Base-by-base conservation (phyloP, 2,888 invertebrate species). In the Noctua comes region DNA sequence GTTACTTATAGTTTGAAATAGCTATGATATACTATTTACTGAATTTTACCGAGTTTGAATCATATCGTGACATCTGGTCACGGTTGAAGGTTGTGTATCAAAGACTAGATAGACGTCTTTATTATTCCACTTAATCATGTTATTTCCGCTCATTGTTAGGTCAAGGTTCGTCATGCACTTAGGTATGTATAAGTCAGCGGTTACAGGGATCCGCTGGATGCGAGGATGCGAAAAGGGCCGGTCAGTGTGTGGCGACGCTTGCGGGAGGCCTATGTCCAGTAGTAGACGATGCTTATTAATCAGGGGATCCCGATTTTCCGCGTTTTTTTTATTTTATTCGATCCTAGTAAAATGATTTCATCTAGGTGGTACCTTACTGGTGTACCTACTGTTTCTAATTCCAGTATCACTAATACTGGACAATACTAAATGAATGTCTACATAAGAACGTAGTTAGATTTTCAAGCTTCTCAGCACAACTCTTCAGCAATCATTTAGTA, bases 121-220 rank as follows among this genome's bases (percentile, higher is more conserved):
- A 36, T 75, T 31, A 43, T 57, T 48, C 2, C 59, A 76, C 21
- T 76, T 54, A 18, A 24, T 57, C 8, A 13, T 18, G 27, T 40
- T 27, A 76, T 77, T 48, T 77, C 40, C 77, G 77, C 16, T 46
- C 75, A 74, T 59, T 74, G 46, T 77, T 40, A 40, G 40, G 40
- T 48, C 11, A 21, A 13, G 7, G n/a, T 43, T 74, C 24, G 11
- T 43, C 40, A 40, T 24, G n/a, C 31, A 57, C 5, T 31, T 7
- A 43, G 11, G 64, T 64, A 24, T 64, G 27, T 57, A 13, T 57
- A 62, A 18, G 27, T 21, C 48, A n/a, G 54, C 48, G 18, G 43
- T 10, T 43, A 10, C 43, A 7, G 43, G 43, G 43, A 10, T 43
- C 43, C 43, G 10, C 43, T 43, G 43, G 43, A 43, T 10, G 43